Evolutionary conservation across 2,113 vertebrate species (phyloP).

Genomic region (Thamnophis sirtalis): DNA sequence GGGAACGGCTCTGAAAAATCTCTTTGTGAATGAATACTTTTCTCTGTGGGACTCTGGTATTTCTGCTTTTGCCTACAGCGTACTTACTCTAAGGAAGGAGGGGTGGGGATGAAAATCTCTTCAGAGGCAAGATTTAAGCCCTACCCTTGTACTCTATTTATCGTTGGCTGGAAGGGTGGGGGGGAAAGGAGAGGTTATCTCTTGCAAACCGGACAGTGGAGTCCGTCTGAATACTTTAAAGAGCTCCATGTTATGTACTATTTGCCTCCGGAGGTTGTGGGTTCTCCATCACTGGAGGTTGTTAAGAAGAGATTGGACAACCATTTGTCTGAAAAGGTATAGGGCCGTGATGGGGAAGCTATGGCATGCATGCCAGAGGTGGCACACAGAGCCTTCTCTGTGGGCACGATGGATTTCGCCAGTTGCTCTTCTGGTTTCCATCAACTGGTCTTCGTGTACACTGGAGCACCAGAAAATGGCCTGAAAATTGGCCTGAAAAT

Average conservation of each 20-base stretch:
- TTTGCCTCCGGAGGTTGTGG: background rate
- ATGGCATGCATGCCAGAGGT: too few relatives aligned
- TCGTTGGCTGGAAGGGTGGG: background rate
- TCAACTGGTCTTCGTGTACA: too few relatives aligned
- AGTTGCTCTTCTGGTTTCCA: too few relatives aligned
- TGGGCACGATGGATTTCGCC: too few relatives aligned
- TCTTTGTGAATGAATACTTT: background rate
- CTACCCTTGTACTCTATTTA: background rate
- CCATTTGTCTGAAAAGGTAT: background rate
- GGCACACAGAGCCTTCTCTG: too few relatives aligned
- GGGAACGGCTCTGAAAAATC: background rate
- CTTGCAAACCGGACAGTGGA: background rate
- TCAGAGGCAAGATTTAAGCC: background rate
- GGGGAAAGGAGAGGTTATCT: background rate
- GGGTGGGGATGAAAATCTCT: background rate
- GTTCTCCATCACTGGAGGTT: background rate
- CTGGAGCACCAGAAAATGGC: too few relatives aligned
- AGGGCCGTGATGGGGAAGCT: background rate
- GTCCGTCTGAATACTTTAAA: background rate
- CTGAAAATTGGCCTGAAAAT: too few relatives aligned
- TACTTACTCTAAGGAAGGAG: background rate
- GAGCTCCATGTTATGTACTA: background rate
- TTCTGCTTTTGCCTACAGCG: background rate
- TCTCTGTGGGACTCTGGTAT: background rate
- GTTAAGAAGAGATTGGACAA: background rate